Base-by-base conservation (phyloP, 2,888 invertebrate genomes). In the Gerris lacustris region DNA sequence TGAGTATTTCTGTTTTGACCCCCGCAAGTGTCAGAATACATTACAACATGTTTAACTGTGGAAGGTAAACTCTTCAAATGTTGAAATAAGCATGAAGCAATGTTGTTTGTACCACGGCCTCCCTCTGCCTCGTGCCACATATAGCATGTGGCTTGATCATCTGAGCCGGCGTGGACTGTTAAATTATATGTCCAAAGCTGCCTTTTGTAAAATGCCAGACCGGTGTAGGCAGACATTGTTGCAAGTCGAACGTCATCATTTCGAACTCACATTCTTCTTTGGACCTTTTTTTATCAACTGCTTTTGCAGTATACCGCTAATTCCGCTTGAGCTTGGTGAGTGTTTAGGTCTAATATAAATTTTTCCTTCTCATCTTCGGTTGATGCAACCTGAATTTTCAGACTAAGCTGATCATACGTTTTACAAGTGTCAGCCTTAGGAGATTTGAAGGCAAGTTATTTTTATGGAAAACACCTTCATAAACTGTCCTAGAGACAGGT, bases 171-270 rank as follows among this genome's bases (percentile, higher is more conserved):
- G 43, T 67, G 67, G 4, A 67, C 44, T 15, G 67, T 67, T n/a
- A 44, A 44, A 67, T 67, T 6, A 44, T 44, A 67, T 44, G 67
- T 67, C 44, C 67, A 67, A n/a, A 67, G 15, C 44, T 67, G 67
- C 11, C 67, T 9, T 45, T 67, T 67, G 44, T 67, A 67, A n/a
- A 67, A 67, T 5, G 67, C 44, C 45, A 67, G 15, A 6, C 6
- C 6, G 67, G 67, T 6, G 67, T 67, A n/a, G 67, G 44, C 45
- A 67, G 15, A 67, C 67, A 67, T 6, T 67, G 67, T 44, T 67
- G 44, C 9, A 67, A 67, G 44, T 67, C 67, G 44, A 67, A 67
- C 5, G 45, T n/a, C 15, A 67, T 6, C 15, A 9, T 44, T 43
- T 6, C 5, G 6, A 6, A 6, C 7, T 43, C 6, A 43, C 44